A percentile compares a stretch with the other conserved stretches of the same genome.
These are phyloP conservation scores for Oreocharis arfaki DNA, from an alignment of 2,113 vertebrate genomes.

Conservation along the genomic window DNA sequence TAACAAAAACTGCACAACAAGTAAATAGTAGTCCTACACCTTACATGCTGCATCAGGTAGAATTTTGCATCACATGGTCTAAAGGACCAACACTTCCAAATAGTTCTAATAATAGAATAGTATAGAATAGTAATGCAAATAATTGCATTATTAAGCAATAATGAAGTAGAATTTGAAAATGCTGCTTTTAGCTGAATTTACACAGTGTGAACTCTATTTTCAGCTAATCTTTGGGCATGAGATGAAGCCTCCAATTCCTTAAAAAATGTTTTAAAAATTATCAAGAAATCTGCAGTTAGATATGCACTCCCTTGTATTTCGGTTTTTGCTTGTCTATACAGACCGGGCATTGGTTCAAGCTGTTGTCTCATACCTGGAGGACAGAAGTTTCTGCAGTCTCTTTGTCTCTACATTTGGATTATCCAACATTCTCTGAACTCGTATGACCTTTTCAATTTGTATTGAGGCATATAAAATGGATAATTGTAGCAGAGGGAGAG, in stretches of 20 bases:
- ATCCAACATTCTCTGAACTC: neutral
- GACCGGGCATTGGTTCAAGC: neutral
- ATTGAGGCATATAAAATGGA: neutral
- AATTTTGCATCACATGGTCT: neutral
- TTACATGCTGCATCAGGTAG: neutral
- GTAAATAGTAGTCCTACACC: neutral
- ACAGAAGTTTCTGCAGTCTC: neutral
- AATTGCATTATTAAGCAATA: too few relatives aligned
- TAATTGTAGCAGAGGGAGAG: neutral
- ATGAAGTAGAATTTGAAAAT: neutral
- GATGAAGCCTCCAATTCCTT: neutral
- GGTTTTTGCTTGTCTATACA: neutral
- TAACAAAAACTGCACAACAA: neutral
- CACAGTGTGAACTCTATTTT: neutral
- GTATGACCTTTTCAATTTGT: neutral
- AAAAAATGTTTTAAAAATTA: neutral
- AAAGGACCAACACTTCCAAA: neutral
- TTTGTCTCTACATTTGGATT: neutral
- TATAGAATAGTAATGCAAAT: too few relatives aligned
- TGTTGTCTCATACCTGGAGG: neutral
- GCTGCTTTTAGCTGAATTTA: neutral
- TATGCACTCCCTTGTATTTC: neutral
- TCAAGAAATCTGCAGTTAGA: neutral
- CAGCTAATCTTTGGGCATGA: neutral
- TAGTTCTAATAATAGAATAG: too few relatives aligned